Base-by-base conservation (phyloP, 2,888 invertebrate genomes). In the Cenopis cana region DNA sequence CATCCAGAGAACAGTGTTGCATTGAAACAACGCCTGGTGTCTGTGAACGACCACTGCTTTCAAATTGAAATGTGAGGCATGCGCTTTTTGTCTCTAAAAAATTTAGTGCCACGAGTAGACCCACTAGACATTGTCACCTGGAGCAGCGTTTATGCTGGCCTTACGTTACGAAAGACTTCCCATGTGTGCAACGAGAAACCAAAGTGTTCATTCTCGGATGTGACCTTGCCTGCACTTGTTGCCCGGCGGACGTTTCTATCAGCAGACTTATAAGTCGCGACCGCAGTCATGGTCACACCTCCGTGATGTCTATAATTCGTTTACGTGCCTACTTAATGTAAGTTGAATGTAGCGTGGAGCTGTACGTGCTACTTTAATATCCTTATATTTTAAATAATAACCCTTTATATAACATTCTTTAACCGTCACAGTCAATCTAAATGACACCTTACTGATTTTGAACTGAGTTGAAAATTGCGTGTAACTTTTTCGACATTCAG, bases 161-260 rank as follows among this genome's bases (percentile, higher is more conserved):
- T 5, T 14, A 41, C 41, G 41, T 36, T 33, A 17, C n/a, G 46
- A 46, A 17, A 41, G 41, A 41, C 14, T 0, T 46, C 46, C 46
- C 46, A 46, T n/a, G 8, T 14, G 41, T 14, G 12, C 11, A 33
- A 9, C 55, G 1, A 2, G 3, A 29, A 14, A 33, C n/a, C 56
- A 36, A 56, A 36, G 60, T 17, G 46, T 49, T 29, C 18, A 17
- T 60, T 46, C 11, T 24, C 60, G 60, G 46, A 60, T 17, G 29
- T 60, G 18, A 60, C 60, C 41, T 60, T 60, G 60, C 46, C 46
- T 29, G 60, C 60, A n/a, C 41, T 38, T 24, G 49, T 55, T 57
- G 24, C 46, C 41, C 20, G 38, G 60, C 46, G 60, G 60, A 11
- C 17, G 59, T 74, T 76, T 76, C 74, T 76, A 17, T 65, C 46